These are phyloP conservation scores for Gallinago paraguaiae DNA, from an alignment of 2,113 vertebrate genomes.

Conservation along the genomic window DNA sequence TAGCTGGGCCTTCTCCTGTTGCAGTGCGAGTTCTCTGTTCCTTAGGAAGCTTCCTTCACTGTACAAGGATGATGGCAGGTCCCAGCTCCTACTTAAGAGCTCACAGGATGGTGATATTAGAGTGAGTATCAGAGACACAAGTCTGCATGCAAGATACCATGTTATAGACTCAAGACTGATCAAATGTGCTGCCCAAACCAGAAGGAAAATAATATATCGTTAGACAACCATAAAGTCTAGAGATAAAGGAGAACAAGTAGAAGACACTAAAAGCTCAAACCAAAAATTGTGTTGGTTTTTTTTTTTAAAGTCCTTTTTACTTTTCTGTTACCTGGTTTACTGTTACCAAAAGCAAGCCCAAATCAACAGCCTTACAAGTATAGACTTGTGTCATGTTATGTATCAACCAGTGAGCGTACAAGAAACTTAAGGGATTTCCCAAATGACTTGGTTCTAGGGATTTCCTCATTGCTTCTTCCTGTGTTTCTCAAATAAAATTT, in stretches of 20 bases:
- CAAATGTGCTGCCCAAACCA: neutral
- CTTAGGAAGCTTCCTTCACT: neutral
- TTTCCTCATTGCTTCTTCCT: neutral
- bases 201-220: neutral
- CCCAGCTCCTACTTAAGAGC: neutral
- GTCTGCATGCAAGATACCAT: neutral
- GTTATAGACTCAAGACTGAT: neutral
- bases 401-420: neutral
- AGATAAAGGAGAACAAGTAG: neutral
- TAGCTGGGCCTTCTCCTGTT: neutral
- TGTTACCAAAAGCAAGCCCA: neutral
- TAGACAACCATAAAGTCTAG: neutral
- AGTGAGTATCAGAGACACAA: neutral
- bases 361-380: neutral
- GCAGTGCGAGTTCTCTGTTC: neutral
- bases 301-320: neutral
- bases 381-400: neutral
- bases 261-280: neutral
- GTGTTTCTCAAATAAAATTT: neutral
- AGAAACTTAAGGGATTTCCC: neutral
- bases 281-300: rapidly evolving
- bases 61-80: neutral
- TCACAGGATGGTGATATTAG: neutral
- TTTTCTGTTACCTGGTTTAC: neutral
- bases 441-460: neutral